phyloP scores from a whole-genome alignment of 1,140 invertebrate species.

The Paramacrobiotus metropolitanus region DNA sequence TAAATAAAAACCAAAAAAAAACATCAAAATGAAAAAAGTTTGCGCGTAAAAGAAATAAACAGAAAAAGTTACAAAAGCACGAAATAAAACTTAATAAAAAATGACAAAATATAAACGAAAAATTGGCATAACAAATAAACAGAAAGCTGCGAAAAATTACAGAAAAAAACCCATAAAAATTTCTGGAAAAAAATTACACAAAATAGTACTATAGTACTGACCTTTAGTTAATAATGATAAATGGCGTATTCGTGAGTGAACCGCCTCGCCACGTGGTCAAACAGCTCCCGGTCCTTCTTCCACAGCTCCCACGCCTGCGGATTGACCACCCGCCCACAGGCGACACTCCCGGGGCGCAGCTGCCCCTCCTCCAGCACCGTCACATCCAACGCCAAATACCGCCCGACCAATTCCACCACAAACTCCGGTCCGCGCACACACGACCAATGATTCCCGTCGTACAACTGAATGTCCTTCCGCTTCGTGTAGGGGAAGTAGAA shows the following conservation, averaged over 20 bases:
- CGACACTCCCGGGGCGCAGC: background rate
- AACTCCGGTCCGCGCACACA: background rate
- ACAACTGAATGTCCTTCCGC: background rate
- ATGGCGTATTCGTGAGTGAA: background rate
- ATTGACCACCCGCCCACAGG: background rate
- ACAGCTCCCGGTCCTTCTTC: background rate
- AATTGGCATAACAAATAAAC: no score
- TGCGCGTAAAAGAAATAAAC: no score
- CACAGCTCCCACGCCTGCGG: background rate
- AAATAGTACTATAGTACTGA: no score
- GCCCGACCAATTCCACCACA: background rate
- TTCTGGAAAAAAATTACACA: no score
- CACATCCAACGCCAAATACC: background rate
- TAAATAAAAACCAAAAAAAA: no score
- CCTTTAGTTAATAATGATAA: no score
- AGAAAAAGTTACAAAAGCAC: no score
- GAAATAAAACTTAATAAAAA: no score
- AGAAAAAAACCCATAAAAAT: no score
- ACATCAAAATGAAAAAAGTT: no score
- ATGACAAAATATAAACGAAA: no score
- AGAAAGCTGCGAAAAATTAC: no score
- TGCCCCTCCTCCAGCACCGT: background rate
- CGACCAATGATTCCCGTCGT: background rate
- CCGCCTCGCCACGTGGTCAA: background rate
- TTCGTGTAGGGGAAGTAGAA: background rate